Percentiles rank a stretch among this genome's conserved stretches.
phyloP scores from a whole-genome alignment of 2,113 vertebrate species.

The Austrofundulus limnaeus region DNA sequence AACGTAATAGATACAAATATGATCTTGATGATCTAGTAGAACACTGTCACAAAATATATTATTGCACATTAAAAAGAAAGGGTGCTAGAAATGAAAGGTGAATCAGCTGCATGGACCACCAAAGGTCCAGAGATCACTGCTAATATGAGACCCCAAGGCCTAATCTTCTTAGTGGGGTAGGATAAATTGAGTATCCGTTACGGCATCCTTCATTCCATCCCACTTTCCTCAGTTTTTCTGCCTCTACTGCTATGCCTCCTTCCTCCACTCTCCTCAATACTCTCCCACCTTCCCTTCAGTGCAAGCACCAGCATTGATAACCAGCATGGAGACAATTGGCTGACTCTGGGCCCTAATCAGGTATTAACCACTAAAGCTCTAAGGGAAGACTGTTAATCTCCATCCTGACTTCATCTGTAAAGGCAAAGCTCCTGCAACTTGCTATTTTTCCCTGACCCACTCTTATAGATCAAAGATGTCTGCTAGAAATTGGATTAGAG shows the following conservation, averaged over 20 bases:
- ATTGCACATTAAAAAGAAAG: slow-evolving; percentile 61
- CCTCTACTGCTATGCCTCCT: slow-evolving; percentile 56
- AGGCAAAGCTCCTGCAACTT: slow-evolving; percentile 82
- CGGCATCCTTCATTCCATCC: slow-evolving; percentile 92
- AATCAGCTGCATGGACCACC: slow-evolving; percentile 82
- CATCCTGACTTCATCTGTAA: slow-evolving; percentile 97
- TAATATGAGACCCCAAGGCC: slow-evolving; percentile 97
- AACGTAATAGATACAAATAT: slow-evolving; percentile 69
- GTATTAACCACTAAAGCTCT: slow-evolving; percentile 94
- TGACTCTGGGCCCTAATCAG: slow-evolving; percentile 93
- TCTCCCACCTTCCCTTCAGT: slow-evolving; percentile 72
- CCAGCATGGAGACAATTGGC: slow-evolving; percentile 91
- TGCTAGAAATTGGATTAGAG: slow-evolving; percentile 93
- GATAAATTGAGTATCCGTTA: slow-evolving; percentile 99
- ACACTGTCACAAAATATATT: no score
- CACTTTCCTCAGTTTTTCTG: slow-evolving; percentile 57
- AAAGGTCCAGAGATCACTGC: slow-evolving; percentile 91
- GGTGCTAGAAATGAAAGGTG: slow-evolving; percentile 8
- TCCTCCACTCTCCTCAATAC: slow-evolving; percentile 20
- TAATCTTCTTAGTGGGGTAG: slow-evolving; percentile 98
- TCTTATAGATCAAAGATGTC: slow-evolving; percentile 90
- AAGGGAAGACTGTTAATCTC: slow-evolving; percentile 92
- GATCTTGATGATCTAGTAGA: slow-evolving; percentile 79
- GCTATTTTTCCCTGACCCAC: slow-evolving; percentile 76
- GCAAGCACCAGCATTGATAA: slow-evolving; percentile 87